phyloP scores from a whole-genome alignment of 2,113 vertebrate species.

The Macquaria australasica region DNA sequence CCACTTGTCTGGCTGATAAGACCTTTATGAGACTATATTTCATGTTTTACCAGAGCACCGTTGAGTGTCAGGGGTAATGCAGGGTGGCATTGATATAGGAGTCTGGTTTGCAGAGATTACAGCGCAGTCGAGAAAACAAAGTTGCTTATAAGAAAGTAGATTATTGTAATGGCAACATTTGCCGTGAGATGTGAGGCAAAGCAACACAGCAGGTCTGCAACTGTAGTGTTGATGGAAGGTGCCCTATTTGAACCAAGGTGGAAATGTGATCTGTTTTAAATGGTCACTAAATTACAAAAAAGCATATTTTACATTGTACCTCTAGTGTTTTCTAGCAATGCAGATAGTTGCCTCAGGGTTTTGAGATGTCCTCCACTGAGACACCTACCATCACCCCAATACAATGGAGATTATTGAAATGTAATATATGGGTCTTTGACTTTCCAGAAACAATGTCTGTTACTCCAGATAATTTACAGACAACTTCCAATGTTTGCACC shows the following conservation, averaged over 20 bases:
- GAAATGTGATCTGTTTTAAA: conserved; percentile 4
- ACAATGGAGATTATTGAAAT: background rate
- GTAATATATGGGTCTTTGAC: background rate
- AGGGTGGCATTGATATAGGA: conserved; percentile 64
- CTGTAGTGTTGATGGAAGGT: background rate
- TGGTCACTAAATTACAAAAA: background rate
- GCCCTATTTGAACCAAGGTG: background rate
- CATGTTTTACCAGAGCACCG: conserved; percentile 61
- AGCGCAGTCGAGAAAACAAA: conserved; percentile 42
- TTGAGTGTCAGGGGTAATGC: conserved; percentile 54
- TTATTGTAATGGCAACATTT: conserved; percentile 30
- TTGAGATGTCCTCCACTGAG: background rate
- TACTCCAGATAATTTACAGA: background rate
- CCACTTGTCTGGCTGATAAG: conserved; percentile 68
- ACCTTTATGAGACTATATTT: conserved; percentile 68
- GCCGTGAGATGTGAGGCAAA: conserved; percentile 17
- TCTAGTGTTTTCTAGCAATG: background rate
- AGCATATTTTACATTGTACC: background rate
- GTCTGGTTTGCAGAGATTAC: conserved; percentile 64
- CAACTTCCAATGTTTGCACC: too few species aligned
- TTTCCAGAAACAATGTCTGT: background rate
- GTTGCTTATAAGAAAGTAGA: conserved; percentile 45
- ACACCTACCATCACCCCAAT: background rate
- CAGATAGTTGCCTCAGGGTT: background rate
- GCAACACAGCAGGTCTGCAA: background rate